A percentile compares a stretch with the other conserved stretches of the same genome.
Evolutionary conservation across 2,113 vertebrate genomes (phyloP).

Genomic region (Menidia beryllina): DNA sequence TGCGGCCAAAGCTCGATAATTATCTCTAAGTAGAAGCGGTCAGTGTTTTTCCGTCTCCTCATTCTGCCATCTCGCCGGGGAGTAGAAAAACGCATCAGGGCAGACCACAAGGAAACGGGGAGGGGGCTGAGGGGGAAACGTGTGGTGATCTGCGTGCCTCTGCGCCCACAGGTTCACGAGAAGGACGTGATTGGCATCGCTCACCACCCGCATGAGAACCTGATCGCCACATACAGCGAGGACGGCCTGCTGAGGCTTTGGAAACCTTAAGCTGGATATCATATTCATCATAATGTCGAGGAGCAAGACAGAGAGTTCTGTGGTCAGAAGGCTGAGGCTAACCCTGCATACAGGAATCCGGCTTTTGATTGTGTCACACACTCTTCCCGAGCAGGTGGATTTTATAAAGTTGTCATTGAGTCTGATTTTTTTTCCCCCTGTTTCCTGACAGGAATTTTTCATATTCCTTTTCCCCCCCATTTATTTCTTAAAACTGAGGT

Average conservation of each 20-base stretch:
- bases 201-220: slow-evolving; percentile 96
- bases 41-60: background rate
- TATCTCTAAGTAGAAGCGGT: slow-evolving; percentile 1
- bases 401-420: background rate
- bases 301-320: slow-evolving; percentile 15
- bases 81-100: background rate
- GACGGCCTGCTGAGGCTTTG: slow-evolving; percentile 89
- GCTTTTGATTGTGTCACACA: no score
- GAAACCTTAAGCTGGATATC: slow-evolving; percentile 78
- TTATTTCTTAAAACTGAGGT: no score
- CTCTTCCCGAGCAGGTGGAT: background rate
- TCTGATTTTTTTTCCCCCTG: no score
- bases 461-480: no score
- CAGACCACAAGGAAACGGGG: background rate
- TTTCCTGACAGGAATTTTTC: background rate
- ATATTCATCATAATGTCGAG: slow-evolving; percentile 7
- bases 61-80: background rate
- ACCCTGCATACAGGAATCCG: no score
- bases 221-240: slow-evolving; percentile 95
- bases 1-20: slow-evolving; percentile 18
- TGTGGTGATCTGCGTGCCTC: slow-evolving; percentile 33
- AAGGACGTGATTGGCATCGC: slow-evolving; percentile 96
- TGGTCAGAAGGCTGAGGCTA: background rate
- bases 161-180: slow-evolving; percentile 89
- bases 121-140: slow-evolving; percentile 72